Base-by-base conservation (phyloP, 1,140 invertebrate genomes). In the Tetragnatha versicolor region DNA sequence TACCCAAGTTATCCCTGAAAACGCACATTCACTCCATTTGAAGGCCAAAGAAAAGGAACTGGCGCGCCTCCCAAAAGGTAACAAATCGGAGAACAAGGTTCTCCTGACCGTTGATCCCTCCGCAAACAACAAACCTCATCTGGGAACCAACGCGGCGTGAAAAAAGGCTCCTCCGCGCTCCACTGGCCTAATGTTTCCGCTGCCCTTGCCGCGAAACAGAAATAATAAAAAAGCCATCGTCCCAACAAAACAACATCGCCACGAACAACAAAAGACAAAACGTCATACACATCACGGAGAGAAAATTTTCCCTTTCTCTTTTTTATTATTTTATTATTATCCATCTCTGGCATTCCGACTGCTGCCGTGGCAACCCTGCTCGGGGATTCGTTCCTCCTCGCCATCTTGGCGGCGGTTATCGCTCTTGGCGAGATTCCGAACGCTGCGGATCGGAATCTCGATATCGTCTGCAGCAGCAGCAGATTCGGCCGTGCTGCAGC, bases 131-230 rank as follows among this genome's bases (percentile, higher is more conserved):
- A 53, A 69, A 70, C 55, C 66, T 31, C 49, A 70, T 39, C 20
- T 12, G 14, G 55, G 39, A 70, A 31, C 22, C 31, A 70, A 14
- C 12, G 22, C 39, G 12, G 25, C 66, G 66, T 70, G 20, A 55
- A 51, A 55, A 49, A 70, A 70, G 22, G 35, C 17, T 39, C 14
- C 22, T 39, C n/a, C 49, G 49, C 66, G 66, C 66, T 53, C 49
- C 47, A 53, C 29, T 70, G 66, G 47, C 49, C 66, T 70, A 70
- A 70, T 70, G 66, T 55, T 70, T 70, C 47, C 66, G 31, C 35
- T 70, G 66, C 66, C 66, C 66, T 70, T 65, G 60, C 61, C 17
- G 45, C 20, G 22, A 20, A 25, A 20, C 49, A 37, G 29, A 70
- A 53, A n/a, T n/a, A n/a, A n/a, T n/a, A n/a, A n/a, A n/a, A 55